A percentile compares a stretch with the other conserved stretches of the same genome.
phyloP scores from a whole-genome alignment of 2,888 invertebrate genomes.

The Brachyopa scutellaris region DNA sequence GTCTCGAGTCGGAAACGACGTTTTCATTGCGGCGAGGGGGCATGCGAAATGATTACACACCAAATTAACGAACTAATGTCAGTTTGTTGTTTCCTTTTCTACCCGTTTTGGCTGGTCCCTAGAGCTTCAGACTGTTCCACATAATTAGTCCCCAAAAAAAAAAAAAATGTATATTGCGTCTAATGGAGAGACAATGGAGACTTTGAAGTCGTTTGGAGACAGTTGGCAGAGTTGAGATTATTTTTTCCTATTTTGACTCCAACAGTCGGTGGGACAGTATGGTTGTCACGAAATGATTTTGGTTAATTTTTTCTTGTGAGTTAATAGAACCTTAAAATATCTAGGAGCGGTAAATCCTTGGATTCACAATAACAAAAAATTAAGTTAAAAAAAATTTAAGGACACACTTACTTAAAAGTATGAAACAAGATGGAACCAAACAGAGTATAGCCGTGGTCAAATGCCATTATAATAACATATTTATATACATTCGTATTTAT shows the following conservation, averaged over 20 bases:
- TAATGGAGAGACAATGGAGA: constrained; percentile 9
- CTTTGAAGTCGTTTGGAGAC: background rate
- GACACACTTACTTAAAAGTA: too few species aligned
- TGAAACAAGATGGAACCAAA: too few species aligned
- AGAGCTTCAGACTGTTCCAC: constrained; percentile 6
- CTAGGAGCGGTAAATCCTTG: too few species aligned
- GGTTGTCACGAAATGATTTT: background rate
- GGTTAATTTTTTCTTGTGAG: too few species aligned
- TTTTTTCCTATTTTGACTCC: background rate
- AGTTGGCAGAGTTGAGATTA: constrained; percentile 4
- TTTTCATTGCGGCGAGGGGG: constrained; percentile 17
- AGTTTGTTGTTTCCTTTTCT: background rate
- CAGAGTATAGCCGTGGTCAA: too few species aligned
- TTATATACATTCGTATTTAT: too few species aligned
- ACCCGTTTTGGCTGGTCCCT: background rate
- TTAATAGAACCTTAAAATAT: too few species aligned
- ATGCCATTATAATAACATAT: too few species aligned
- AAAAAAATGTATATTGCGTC: constrained; percentile 4
- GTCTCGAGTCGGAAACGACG: constrained; percentile 18
- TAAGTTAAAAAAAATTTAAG: too few species aligned
- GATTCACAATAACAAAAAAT: too few species aligned
- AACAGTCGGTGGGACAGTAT: background rate
- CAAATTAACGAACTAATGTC: constrained; percentile 65
- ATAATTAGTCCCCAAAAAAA: constrained; percentile 22
- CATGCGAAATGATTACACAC: constrained; percentile 66